phyloP scores from a whole-genome alignment of 2,888 invertebrate species.

The Nipponacmea schrenckii region DNA sequence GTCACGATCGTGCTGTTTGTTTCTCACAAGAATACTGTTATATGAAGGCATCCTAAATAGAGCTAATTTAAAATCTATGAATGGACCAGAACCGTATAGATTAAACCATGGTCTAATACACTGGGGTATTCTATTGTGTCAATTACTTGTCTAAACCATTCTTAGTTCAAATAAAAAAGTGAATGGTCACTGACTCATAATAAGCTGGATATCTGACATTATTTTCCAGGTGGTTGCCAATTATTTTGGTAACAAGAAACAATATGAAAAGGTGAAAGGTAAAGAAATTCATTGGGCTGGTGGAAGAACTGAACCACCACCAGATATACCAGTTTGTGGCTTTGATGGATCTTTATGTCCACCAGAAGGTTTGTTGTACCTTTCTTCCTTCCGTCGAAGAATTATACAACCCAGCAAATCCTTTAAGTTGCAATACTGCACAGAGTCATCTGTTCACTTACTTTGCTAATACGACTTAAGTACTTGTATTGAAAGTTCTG shows the following conservation, averaged over 20 bases:
- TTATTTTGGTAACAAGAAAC: conserved; percentile 84
- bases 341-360: conserved; percentile 91
- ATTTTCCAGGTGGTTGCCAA: conserved; percentile 83
- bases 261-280: conserved; percentile 75
- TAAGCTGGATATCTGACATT: neutral
- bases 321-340: conserved; percentile 91
- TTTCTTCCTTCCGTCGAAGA: neutral
- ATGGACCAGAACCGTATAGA: too few relatives aligned
- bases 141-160: too few relatives aligned
- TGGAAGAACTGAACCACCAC: conserved; percentile 79
- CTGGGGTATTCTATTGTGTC: too few relatives aligned
- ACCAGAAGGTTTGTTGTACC: conserved; percentile 44
- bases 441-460: neutral
- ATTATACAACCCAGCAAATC: neutral
- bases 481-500: too few relatives aligned
- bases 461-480: conserved; percentile 3
- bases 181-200: too few relatives aligned
- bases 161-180: too few relatives aligned
- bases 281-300: conserved; percentile 90
- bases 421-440: neutral
- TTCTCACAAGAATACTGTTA: too few relatives aligned
- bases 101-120: too few relatives aligned
- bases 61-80: too few relatives aligned
- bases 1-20: too few relatives aligned
- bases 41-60: too few relatives aligned